Evolutionary conservation across 1,140 invertebrate genomes (phyloP), one percentile per base, ranked within the genome.

Genomic region (Aphidius gifuensis): DNA sequence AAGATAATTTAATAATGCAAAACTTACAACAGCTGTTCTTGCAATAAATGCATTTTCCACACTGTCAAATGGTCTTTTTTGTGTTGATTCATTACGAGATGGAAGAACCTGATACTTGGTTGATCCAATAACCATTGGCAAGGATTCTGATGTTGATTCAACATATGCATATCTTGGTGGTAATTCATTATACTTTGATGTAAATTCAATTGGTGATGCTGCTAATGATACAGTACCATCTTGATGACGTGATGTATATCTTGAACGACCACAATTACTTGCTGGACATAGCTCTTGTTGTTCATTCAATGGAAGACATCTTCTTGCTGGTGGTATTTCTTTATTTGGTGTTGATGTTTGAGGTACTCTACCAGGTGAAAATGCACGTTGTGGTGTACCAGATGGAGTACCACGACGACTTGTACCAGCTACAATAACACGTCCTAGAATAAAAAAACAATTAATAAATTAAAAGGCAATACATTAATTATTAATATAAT

Each of bases 1-100:
- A 51, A 58, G 23, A 9, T 16, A 45, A 45, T 39, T 58, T 9
- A 5, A 47, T 16, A 16, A 16, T 6, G n/a, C 11, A 50, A 46
- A n/a, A 63, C 78, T 78, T 61, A 81, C 80, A 32, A 81, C 80
- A 8, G 80, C 80, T 21, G 80, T 81, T 66, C 79, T 75, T 0
- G 80, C 79, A 21, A 80, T 77, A 56, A 80, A 81, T 4, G 80
- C 79, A 57, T 74, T 79, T 55, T 80, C 80, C 3, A 79, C 76
- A 54, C 69, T 75, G 23, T 77, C 71, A 47, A 79, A 79, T 5
- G 66, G 70, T 57, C 71, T 69, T 59, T 71, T 75, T 48, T 69
- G 55, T n/a, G 54, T 21, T 23, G 50, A 45, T 59, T 46, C 32
- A 39, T 60, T 49, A 38, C 70, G 42, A 68, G 64, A 43, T 6